Percentiles rank a stretch among this genome's conserved stretches.
Conservation (phyloP, 2,113 vertebrate genomes). For the Nycticryphes semicollaris region DNA sequence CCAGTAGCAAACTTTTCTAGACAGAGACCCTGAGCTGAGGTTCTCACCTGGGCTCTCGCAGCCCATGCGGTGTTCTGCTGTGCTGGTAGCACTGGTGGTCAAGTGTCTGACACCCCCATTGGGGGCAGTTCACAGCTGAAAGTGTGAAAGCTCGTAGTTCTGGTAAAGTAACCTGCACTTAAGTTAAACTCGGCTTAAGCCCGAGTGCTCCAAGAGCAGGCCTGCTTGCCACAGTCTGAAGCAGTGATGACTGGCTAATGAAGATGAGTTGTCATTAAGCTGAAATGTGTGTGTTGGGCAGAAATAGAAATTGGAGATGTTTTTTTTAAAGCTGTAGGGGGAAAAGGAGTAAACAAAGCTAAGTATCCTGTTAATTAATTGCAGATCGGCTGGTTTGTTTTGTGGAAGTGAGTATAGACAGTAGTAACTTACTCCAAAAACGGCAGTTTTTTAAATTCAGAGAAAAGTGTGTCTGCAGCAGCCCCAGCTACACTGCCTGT, state of each 20-base stretch:
- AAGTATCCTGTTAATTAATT: not conserved
- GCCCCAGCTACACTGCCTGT: not conserved
- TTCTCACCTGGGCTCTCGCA: not conserved
- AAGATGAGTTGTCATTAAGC: not conserved
- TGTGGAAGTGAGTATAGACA: not conserved
- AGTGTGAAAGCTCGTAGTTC: not conserved
- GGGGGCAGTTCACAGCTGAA: not conserved
- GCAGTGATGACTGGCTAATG: not conserved
- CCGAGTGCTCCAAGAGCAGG: not conserved
- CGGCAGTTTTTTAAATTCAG: not conserved
- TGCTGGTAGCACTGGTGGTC: not conserved
- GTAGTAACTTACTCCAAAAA: not conserved
- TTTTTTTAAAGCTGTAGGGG: no score
- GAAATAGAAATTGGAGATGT: not conserved
- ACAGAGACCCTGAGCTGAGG: no score
- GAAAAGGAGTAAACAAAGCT: not conserved
- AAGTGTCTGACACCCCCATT: not conserved
- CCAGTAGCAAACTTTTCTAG: not conserved
- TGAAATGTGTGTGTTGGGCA: not conserved
- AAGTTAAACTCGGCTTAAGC: not conserved
- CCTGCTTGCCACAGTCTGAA: not conserved
- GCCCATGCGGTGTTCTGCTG: not conserved
- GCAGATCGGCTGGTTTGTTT: not conserved
- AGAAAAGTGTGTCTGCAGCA: not conserved
- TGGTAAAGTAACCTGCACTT: no score